phyloP scores from a whole-genome alignment of 2,113 vertebrate genomes.

The Maccullochella peelii region DNA sequence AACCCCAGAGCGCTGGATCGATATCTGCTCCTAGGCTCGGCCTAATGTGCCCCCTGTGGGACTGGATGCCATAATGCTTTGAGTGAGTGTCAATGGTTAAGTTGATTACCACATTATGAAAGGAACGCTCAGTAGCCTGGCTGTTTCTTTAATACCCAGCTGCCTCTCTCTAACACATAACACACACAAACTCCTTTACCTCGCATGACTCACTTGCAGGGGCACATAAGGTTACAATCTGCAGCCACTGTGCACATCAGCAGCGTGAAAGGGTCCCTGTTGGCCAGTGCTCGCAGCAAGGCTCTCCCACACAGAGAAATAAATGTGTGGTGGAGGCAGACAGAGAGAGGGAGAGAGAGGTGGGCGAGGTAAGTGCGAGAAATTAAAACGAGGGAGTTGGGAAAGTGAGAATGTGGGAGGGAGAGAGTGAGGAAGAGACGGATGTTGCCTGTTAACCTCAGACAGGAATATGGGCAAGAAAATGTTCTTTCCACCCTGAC shows the following conservation, averaged over 20 bases:
- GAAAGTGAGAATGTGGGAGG: constrained; percentile 46
- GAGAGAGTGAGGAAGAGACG: constrained; percentile 59
- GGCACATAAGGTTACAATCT: constrained; percentile 63
- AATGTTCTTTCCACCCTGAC: constrained; percentile 82
- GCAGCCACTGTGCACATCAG: constrained; percentile 59
- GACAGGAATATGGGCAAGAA: constrained; percentile 78
- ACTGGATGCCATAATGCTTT: constrained; percentile 14
- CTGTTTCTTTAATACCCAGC: constrained; percentile 29
- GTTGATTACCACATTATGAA: constrained; percentile 50
- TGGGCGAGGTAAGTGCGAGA: constrained; percentile 34
- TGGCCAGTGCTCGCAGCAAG: constrained; percentile 45
- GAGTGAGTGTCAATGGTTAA: constrained; percentile 39
- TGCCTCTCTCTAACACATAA: not conserved
- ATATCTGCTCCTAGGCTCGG: constrained; percentile 19
- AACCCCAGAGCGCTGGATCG: constrained; percentile 15
- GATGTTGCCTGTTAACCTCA: constrained; percentile 77
- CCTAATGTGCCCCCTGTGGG: constrained; percentile 24
- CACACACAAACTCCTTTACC: constrained; percentile 41
- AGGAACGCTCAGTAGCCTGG: constrained; percentile 30
- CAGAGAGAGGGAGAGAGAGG: constrained; percentile 10
- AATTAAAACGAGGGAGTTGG: constrained; percentile 40
- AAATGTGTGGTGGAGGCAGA: constrained; percentile 56
- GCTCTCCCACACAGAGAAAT: constrained; percentile 59
- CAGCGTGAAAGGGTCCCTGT: constrained; percentile 55
- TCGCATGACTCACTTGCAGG: constrained; percentile 59